Evolutionary conservation across 2,888 invertebrate genomes (phyloP).

Genomic region (Nemotelus nigrinus): DNA sequence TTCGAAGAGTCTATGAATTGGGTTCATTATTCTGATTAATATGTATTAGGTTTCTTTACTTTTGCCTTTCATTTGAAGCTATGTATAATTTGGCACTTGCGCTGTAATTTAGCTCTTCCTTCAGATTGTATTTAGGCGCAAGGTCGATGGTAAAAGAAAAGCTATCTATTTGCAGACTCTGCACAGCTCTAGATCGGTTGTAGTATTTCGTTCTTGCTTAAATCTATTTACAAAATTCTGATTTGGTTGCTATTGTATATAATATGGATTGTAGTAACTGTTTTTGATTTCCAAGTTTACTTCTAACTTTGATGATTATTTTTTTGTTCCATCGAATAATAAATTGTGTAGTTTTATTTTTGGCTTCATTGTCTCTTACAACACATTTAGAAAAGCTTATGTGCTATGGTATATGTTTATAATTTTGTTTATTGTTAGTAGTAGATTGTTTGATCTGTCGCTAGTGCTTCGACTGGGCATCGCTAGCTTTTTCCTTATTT

Average conservation of each 20-base stretch:
- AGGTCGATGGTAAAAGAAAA: too few species aligned
- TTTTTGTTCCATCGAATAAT: slow-evolving; percentile 1
- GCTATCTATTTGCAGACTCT: too few species aligned
- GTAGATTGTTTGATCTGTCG: slow-evolving; percentile 24
- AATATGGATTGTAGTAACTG: background rate
- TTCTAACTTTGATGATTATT: background rate
- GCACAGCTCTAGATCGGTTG: background rate
- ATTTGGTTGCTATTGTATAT: background rate
- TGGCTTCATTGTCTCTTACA: slow-evolving; percentile 23
- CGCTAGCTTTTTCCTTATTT: too few species aligned
- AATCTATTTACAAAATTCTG: background rate
- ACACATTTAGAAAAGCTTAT: slow-evolving; percentile 24
- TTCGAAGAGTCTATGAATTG: slow-evolving; percentile 18
- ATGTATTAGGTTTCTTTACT: background rate
- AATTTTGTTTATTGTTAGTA: slow-evolving; percentile 29
- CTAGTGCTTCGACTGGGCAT: background rate
- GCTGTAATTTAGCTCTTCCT: background rate
- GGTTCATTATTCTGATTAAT: slow-evolving; percentile 1
- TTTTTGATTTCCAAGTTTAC: background rate
- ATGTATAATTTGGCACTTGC: background rate
- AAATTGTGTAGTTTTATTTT: background rate
- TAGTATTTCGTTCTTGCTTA: background rate
- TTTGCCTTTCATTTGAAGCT: background rate
- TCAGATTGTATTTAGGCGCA: too few species aligned
- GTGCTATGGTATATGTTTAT: slow-evolving; percentile 12